Percentiles rank a stretch among this genome's conserved stretches.
phyloP scores from a whole-genome alignment of 2,797 vertebrate genomes.

The Capromys pilorides region DNA sequence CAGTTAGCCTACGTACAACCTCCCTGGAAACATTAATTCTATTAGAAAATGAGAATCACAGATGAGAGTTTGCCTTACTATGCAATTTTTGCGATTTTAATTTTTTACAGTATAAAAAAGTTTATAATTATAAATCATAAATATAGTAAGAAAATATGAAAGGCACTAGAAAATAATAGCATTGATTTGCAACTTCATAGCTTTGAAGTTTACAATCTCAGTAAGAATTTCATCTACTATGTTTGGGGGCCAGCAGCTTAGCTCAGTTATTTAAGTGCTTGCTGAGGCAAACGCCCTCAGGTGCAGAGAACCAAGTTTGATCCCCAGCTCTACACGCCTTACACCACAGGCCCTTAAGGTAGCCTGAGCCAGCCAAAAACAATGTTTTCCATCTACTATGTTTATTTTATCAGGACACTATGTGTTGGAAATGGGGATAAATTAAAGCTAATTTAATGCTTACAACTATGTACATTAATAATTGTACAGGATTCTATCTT shows the following conservation, averaged over 20 bases:
- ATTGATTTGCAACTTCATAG: background rate
- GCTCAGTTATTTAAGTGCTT: no score
- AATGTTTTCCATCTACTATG: background rate
- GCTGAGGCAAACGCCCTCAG: no score
- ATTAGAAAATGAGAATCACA: background rate
- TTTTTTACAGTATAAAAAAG: background rate
- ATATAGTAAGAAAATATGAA: background rate
- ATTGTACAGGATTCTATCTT: background rate
- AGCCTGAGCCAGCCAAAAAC: no score
- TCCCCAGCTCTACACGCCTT: no score
- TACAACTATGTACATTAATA: background rate
- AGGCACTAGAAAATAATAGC: background rate
- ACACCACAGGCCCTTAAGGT: no score
- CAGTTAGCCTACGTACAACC: background rate
- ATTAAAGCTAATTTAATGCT: background rate
- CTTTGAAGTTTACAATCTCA: background rate
- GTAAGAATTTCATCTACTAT: constrained; percentile 31
- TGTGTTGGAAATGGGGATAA: background rate
- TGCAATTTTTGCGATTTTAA: background rate
- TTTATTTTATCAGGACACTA: background rate
- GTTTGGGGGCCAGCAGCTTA: no score
- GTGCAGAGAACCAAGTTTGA: no score
- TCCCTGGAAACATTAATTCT: background rate
- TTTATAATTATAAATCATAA: background rate
- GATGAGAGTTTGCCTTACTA: background rate